Evolutionary conservation across 1,140 invertebrate species (phyloP).

Genomic region (Plutomurus gul): DNA sequence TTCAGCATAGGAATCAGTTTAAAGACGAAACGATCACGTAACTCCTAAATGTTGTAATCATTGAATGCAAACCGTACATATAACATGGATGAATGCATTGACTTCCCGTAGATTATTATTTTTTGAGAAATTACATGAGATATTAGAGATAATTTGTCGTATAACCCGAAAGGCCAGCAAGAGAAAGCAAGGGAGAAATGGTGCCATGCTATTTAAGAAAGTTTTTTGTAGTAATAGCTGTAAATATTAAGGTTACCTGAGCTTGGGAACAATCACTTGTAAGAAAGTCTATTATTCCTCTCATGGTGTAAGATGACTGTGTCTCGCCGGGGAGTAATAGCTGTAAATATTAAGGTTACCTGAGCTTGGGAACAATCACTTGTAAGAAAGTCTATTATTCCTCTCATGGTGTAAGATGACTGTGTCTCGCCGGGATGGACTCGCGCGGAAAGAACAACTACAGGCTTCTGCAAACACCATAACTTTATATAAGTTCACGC

Average conservation of each 20-base stretch:
- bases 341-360: constrained; percentile 39
- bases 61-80: background rate
- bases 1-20: constrained; percentile 95
- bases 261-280: constrained; percentile 66
- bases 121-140: too few species aligned
- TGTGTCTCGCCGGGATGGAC: constrained; percentile 97
- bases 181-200: too few species aligned
- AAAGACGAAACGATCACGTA: constrained; percentile 93
- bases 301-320: constrained; percentile 96
- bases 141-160: too few species aligned
- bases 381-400: constrained; percentile 87
- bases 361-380: constrained; percentile 62
- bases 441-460: constrained; percentile 83
- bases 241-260: constrained; percentile 52
- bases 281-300: constrained; percentile 89
- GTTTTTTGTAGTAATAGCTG: background rate
- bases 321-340: constrained; percentile 77
- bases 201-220: too few species aligned
- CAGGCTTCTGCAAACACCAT: constrained; percentile 56
- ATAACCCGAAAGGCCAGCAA: too few species aligned
- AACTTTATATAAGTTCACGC: too few species aligned
- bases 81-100: too few species aligned
- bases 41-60: constrained; percentile 62
- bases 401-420: constrained; percentile 96
- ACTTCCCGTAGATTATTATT: too few species aligned